A percentile compares a stretch with the other conserved stretches of the same genome.
Evolutionary conservation across 1,140 invertebrate genomes (phyloP).

Genomic region (Dysdera silvatica): DNA sequence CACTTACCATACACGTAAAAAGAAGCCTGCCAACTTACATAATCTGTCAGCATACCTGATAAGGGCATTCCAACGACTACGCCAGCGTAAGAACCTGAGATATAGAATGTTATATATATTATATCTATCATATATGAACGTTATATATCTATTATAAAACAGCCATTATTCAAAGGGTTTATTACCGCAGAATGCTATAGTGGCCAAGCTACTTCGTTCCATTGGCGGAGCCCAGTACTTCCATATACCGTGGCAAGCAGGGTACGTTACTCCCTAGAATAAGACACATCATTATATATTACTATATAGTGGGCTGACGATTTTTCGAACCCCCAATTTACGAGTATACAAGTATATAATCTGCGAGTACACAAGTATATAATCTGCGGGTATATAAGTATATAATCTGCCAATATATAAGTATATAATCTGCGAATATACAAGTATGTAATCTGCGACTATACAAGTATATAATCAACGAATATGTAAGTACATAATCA

Average conservation of each 20-base stretch:
- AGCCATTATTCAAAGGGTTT: neutral
- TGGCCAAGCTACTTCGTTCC: conserved; percentile 91
- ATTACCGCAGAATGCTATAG: conserved; percentile 82
- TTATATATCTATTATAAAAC: neutral
- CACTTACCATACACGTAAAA: conserved; percentile 92
- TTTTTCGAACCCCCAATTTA: too few relatives aligned
- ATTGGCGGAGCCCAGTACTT: conserved; percentile 97
- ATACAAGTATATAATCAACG: too few relatives aligned
- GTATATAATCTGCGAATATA: too few relatives aligned
- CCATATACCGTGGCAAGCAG: conserved; percentile 99
- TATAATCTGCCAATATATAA: too few relatives aligned
- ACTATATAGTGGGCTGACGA: too few relatives aligned
- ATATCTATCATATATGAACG: neutral
- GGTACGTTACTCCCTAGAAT: conserved; percentile 92
- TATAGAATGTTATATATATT: neutral
- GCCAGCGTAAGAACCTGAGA: conserved; percentile 85
- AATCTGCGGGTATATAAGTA: too few relatives aligned
- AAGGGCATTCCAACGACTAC: conserved; percentile 89
- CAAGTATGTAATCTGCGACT: too few relatives aligned
- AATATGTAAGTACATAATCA: too few relatives aligned
- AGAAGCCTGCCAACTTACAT: conserved; percentile 84
- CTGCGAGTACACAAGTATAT: too few relatives aligned
- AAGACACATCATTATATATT: too few relatives aligned
- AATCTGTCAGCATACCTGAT: conserved; percentile 79
- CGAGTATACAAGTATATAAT: too few relatives aligned